Percentiles rank a stretch among this genome's conserved stretches.
Conservation (phyloP, 2,888 invertebrate species). For the Arrhopalites spinosus region DNA sequence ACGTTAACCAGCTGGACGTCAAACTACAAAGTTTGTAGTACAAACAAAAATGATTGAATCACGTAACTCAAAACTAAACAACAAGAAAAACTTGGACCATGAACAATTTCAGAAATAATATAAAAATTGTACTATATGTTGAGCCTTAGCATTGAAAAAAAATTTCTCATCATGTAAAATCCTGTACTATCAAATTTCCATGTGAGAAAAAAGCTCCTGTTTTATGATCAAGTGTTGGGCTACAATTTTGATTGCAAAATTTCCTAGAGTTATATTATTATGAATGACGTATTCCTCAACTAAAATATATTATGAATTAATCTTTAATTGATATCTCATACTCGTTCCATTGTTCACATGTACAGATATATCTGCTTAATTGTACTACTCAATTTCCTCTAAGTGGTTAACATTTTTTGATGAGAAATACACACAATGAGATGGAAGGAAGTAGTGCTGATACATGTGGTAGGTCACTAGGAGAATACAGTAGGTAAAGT, state of each 20-base stretch:
- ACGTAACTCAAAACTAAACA: too few relatives aligned
- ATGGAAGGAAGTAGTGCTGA: background rate
- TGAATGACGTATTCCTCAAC: too few relatives aligned
- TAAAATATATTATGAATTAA: too few relatives aligned
- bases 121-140: background rate
- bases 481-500: too few relatives aligned
- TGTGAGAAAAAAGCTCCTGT: too few relatives aligned
- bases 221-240: too few relatives aligned
- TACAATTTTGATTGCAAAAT: too few relatives aligned
- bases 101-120: background rate
- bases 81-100: background rate
- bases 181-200: too few relatives aligned
- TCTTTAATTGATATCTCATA: background rate
- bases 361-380: background rate
- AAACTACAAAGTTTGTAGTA: background rate
- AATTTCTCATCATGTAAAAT: too few relatives aligned
- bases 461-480: slow-evolving; percentile 18
- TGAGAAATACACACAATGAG: background rate
- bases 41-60: background rate
- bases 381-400: background rate
- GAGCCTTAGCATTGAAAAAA: too few relatives aligned
- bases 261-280: too few relatives aligned
- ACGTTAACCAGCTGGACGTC: slow-evolving; percentile 2
- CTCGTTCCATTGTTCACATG: background rate
- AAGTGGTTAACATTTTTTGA: background rate